These are phyloP conservation scores for Diabrotica undecimpunctata DNA, from an alignment of 1,140 invertebrate genomes.

Conservation along the genomic window DNA sequence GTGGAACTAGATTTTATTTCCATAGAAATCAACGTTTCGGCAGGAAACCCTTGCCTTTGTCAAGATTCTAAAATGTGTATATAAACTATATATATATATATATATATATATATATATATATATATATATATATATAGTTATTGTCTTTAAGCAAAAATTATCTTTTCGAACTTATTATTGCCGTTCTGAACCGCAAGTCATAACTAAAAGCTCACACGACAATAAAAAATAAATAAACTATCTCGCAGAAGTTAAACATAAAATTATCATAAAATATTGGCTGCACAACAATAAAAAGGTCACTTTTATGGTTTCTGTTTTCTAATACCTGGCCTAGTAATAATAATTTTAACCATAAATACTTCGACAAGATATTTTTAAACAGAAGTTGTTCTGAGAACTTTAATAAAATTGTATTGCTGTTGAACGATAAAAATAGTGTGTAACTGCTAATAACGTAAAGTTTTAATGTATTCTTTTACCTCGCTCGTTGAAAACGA, in stretches of 20 bases:
- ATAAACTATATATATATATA: too few species aligned
- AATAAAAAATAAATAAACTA: not conserved
- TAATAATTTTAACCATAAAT: not conserved
- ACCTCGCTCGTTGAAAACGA: too few species aligned
- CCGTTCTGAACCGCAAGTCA: not conserved
- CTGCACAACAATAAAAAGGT: conserved; percentile 5
- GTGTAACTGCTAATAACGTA: too few species aligned
- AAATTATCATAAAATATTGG: conserved; percentile 12
- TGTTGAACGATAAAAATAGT: not conserved
- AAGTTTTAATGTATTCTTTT: too few species aligned
- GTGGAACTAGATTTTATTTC: too few species aligned
- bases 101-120: too few species aligned
- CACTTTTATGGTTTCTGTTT: conserved; percentile 12
- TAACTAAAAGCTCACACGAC: not conserved
- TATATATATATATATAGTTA: too few species aligned
- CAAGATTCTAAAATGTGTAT: too few species aligned
- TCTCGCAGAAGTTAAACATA: not conserved
- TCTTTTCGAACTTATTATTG: too few species aligned
- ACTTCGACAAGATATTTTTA: not conserved
- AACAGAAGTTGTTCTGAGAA: not conserved
- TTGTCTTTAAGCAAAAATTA: too few species aligned
- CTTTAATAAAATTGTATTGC: not conserved
- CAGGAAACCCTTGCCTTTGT: too few species aligned
- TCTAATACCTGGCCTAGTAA: conserved; percentile 4
- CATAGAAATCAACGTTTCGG: too few species aligned